phyloP scores from a whole-genome alignment of 2,113 vertebrate species.

The Mugil cephalus region DNA sequence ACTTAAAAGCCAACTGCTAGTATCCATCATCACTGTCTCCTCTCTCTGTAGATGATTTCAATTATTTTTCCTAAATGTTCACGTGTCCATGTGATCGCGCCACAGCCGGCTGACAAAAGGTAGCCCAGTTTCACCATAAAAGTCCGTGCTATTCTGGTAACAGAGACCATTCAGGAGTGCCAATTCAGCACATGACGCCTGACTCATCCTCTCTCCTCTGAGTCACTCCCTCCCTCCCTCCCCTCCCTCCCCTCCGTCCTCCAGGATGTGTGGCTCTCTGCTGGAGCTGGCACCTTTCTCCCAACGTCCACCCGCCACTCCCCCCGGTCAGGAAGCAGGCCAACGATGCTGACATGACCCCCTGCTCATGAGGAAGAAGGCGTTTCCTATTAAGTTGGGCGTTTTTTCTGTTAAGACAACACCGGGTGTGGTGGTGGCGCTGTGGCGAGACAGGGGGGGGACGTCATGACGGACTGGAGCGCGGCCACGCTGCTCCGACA shows the following conservation, averaged over 20 bases:
- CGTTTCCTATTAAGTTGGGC: slow-evolving; percentile 24
- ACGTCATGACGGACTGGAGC: not conserved
- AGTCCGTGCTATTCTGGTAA: slow-evolving; percentile 22
- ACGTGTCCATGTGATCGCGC: not conserved
- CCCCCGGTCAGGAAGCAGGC: slow-evolving; percentile 43
- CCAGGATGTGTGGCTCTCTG: slow-evolving; percentile 64
- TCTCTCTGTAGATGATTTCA: not conserved
- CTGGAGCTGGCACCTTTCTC: slow-evolving; percentile 44
- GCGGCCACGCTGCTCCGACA: not conserved
- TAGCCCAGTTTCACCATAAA: slow-evolving; percentile 6
- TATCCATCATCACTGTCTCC: too few relatives aligned
- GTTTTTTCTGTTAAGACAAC: slow-evolving; percentile 41
- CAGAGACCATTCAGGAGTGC: slow-evolving; percentile 55
- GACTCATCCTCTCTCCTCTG: slow-evolving; percentile 66
- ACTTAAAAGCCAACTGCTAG: too few relatives aligned
- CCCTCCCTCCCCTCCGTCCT: slow-evolving; percentile 33
- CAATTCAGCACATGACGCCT: slow-evolving; percentile 70
- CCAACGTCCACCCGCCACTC: slow-evolving; percentile 21
- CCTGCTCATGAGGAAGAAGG: slow-evolving; percentile 3
- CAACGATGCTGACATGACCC: slow-evolving; percentile 35
- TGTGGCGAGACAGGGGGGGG: not conserved
- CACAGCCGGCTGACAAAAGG: slow-evolving; percentile 22
- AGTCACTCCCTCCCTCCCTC: slow-evolving; percentile 58
- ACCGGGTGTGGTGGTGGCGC: slow-evolving; percentile 14
- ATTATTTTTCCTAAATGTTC: slow-evolving; percentile 17